A percentile compares a stretch with the other conserved stretches of the same genome.
phyloP scores from a whole-genome alignment of 2,113 vertebrate species.

The Actenoides hombroni region DNA sequence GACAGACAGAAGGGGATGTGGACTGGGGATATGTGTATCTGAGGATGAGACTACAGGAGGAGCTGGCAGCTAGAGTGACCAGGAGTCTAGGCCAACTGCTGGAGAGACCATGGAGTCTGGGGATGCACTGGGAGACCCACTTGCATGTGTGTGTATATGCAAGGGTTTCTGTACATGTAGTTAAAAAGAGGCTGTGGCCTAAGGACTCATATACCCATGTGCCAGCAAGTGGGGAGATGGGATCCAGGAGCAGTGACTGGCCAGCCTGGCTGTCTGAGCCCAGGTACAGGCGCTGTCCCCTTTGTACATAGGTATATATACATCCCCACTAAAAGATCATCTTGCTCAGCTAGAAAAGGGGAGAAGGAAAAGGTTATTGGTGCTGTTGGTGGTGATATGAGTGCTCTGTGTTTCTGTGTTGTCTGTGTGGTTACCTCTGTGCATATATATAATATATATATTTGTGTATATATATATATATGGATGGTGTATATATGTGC shows the following conservation, averaged over 20 bases:
- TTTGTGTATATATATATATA: too few species aligned
- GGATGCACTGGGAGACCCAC: not conserved
- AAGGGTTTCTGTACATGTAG: not conserved
- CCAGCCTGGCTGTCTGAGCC: not conserved
- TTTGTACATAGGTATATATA: not conserved
- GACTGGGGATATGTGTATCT: not conserved
- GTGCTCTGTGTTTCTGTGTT: too few species aligned
- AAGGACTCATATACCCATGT: accelerated
- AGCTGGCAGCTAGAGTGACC: not conserved
- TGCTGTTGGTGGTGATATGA: not conserved
- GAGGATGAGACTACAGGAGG: not conserved
- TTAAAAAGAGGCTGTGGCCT: not conserved
- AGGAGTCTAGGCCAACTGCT: not conserved
- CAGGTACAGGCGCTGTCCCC: not conserved
- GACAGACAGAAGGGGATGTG: not conserved
- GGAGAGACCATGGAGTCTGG: not conserved
- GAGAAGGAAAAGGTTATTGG: not conserved
- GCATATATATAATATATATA: not conserved
- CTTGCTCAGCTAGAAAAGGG: not conserved
- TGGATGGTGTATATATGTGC: not conserved
- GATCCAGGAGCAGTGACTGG: not conserved
- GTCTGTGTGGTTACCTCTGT: not conserved
- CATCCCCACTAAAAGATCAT: not conserved
- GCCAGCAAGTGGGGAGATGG: not conserved
- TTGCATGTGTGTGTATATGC: not conserved